phyloP scores from a whole-genome alignment of 1,140 invertebrate genomes.

The Batillaria attramentaria region DNA sequence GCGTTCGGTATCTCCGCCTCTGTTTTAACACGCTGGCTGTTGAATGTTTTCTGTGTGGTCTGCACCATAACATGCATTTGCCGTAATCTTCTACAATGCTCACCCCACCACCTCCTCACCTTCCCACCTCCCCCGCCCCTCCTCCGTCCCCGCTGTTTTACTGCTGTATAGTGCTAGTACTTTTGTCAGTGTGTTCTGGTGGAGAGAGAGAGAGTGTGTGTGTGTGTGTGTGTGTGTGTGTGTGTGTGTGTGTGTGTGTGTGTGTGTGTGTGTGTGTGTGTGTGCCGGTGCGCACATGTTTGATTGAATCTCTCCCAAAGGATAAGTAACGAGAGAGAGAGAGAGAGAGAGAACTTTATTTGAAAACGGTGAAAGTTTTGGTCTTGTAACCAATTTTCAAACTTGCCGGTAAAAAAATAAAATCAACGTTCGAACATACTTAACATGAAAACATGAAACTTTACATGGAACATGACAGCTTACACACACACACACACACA shows the following conservation, averaged over 20 bases:
- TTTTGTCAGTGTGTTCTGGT: background rate
- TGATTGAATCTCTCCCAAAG: background rate
- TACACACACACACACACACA: too few species aligned
- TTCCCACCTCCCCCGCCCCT: too few species aligned
- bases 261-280: background rate
- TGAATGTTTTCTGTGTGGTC: slow-evolving; percentile 13
- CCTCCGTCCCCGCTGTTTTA: too few species aligned
- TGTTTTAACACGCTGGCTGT: background rate
- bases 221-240: slow-evolving; percentile 2
- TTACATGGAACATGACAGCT: too few species aligned
- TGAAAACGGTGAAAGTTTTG: background rate
- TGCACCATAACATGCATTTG: background rate
- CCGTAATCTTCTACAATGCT: too few species aligned
- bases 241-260: background rate
- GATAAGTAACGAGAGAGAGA: background rate
- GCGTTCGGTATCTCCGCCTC: too few species aligned
- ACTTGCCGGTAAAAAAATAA: too few species aligned
- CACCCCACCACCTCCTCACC: too few species aligned
- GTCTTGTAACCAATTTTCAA: background rate
- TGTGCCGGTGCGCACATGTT: background rate
- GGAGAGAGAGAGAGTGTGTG: background rate
- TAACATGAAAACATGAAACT: too few species aligned
- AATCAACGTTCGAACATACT: too few species aligned
- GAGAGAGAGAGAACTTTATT: background rate
- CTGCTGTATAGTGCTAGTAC: background rate